Conservation (phyloP, 1,140 invertebrate species). For the Calephelis virginiensis region DNA sequence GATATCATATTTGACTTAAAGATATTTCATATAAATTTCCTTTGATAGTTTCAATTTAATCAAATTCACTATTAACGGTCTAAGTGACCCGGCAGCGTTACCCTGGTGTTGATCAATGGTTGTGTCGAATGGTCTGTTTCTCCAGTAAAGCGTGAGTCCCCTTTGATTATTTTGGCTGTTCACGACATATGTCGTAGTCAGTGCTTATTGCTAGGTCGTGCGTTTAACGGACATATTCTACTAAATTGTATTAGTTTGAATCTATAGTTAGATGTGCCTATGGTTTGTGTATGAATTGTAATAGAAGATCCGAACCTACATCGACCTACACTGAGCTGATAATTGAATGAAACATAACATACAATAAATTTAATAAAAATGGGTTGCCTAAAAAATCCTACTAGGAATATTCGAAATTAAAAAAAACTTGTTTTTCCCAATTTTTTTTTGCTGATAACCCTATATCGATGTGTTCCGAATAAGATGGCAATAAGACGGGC, state of each 20-base stretch:
- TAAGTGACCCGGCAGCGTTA: background rate
- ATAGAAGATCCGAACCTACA: too few species aligned
- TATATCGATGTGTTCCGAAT: too few species aligned
- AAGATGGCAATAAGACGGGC: too few species aligned
- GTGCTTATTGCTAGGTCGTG: conserved; percentile 23
- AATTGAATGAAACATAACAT: too few species aligned
- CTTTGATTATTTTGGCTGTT: conserved; percentile 38
- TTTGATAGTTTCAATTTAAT: background rate
- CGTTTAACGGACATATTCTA: conserved; percentile 21
- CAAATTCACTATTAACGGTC: conserved; percentile 6
- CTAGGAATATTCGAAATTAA: too few species aligned
- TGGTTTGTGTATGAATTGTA: too few species aligned
- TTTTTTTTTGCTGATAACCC: too few species aligned
- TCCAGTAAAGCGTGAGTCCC: conserved; percentile 37
- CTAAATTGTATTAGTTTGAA: conserved; percentile 19
- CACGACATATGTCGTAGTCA: conserved; percentile 52
- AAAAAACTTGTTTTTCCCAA: too few species aligned
- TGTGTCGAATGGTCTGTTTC: conserved; percentile 13
- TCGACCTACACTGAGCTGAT: too few species aligned
- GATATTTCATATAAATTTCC: background rate
- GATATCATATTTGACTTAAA: too few species aligned
- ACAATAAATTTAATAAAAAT: too few species aligned
- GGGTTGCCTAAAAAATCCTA: too few species aligned
- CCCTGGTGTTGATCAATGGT: conserved; percentile 9
- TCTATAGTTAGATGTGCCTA: conserved; percentile 1